Evolutionary conservation across 2,113 vertebrate species (phyloP), one percentile per base, ranked within the genome.

Genomic region (Heterotis niloticus): DNA sequence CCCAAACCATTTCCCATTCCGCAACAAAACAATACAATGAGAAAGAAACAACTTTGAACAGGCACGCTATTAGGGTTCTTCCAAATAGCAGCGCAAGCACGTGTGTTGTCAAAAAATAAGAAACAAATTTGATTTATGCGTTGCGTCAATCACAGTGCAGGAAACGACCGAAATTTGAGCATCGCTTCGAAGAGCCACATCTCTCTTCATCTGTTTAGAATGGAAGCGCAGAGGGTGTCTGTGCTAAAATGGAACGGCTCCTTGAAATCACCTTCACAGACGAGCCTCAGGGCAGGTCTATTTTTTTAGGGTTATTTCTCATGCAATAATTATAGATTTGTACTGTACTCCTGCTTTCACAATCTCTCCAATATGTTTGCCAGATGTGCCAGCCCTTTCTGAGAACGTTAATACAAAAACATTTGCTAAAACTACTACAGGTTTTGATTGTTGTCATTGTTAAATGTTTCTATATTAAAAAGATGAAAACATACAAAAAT

Each of bases 131-230:
- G 17, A 81, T 80, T 72, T 75, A 82, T 78, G 76, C 77, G 82
- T 79, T 85, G 75, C 81, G 77, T 75, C 79, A 81, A 86, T 29
- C 75, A 78, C 73, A 84, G 82, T 80, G 76, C 73, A 84, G 82
- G 82, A 67, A 76, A 84, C 83, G 79, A 64, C 62, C 67, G 77
- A 73, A 20, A 70, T 86, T 79, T 82, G 83, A 85, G 84, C 87
- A 88, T 85, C 89, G 88, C 86, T 91, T 85, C 85, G 87, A 90
- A 88, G 17, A 83, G 88, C n/a, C n/a, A 88, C 89, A 87, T 81
- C 84, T 89, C 87, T 88, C 87, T 89, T 90, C 75, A 54, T 72
- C 64, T 80, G 64, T 81, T 62, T 34, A 73, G 59, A 75, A 59
- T 56, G 78, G 74, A 68, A 72, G 76, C 75, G 83, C 79, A 78